Conservation (phyloP, 2,888 invertebrate genomes). For the Nebria salina region DNA sequence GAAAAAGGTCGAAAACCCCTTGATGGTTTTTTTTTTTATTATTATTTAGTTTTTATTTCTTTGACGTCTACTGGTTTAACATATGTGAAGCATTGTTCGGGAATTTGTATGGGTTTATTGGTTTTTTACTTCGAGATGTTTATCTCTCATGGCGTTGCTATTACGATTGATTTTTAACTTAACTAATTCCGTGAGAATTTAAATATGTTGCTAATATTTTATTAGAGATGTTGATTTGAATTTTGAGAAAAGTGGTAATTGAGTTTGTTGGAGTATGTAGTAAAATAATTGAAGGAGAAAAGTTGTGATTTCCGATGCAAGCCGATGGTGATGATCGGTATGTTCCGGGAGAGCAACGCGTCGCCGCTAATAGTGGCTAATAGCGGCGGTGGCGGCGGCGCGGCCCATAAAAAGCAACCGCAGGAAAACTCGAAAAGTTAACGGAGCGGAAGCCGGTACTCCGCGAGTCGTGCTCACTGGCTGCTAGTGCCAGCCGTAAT, state of each 20-base stretch:
- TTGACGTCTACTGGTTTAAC: not conserved
- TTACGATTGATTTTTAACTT: too few relatives aligned
- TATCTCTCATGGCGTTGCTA: too few relatives aligned
- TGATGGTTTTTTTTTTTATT: not conserved
- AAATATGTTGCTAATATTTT: too few relatives aligned
- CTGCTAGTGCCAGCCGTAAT: conserved; percentile 55
- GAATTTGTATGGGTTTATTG: not conserved
- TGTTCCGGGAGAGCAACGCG: conserved; percentile 37
- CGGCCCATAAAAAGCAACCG: conserved; percentile 56
- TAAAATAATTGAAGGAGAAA: not conserved
- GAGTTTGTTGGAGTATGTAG: not conserved
- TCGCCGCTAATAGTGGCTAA: conserved; percentile 57
- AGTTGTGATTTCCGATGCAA: not conserved
- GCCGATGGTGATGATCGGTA: not conserved
- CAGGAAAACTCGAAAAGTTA: conserved; percentile 57
- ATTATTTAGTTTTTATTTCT: not conserved
- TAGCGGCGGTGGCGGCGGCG: conserved; percentile 50
- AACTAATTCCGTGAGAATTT: too few relatives aligned
- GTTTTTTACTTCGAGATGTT: not conserved
- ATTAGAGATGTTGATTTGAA: too few relatives aligned
- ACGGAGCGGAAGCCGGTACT: conserved; percentile 56
- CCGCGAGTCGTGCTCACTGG: not conserved
- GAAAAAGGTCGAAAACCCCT: conserved; percentile 3
- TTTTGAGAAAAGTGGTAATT: not conserved
- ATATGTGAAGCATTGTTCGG: not conserved